Conservation (phyloP, 2,113 vertebrate species). For the Chamaetylas fuelleborni region DNA sequence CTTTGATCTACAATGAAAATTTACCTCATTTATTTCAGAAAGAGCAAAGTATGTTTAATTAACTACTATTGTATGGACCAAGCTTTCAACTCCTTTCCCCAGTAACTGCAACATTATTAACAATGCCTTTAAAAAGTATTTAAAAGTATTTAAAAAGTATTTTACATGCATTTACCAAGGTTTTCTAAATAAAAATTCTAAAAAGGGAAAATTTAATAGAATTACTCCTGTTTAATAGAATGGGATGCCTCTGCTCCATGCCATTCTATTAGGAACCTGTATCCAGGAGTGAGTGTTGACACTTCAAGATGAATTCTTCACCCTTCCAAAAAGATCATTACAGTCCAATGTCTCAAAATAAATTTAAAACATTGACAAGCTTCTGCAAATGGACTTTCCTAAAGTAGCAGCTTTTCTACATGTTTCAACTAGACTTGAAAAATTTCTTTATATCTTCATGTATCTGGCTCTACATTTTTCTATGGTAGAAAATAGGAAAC, state of each 20-base stretch:
- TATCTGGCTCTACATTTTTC: background rate
- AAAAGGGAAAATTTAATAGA: background rate
- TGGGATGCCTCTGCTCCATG: background rate
- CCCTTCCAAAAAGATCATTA: background rate
- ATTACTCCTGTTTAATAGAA: background rate
- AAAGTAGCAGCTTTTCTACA: background rate
- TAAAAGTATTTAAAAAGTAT: background rate
- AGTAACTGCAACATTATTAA: background rate
- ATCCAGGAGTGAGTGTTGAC: background rate
- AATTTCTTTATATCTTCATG: background rate
- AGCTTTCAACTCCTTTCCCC: background rate
- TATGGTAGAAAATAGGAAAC: background rate
- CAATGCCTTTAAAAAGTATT: background rate
- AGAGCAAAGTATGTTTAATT: background rate
- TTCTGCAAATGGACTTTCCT: background rate
- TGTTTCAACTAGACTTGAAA: background rate
- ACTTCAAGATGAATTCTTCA: background rate
- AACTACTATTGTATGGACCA: background rate
- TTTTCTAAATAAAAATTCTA: background rate
- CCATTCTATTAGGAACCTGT: background rate
- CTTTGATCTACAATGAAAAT: background rate
- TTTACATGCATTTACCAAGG: background rate
- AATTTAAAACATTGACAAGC: background rate
- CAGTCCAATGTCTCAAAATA: background rate
- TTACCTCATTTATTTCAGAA: background rate